Conservation (phyloP, 2,113 vertebrate genomes). For the Microcebus lehilahytsara region DNA sequence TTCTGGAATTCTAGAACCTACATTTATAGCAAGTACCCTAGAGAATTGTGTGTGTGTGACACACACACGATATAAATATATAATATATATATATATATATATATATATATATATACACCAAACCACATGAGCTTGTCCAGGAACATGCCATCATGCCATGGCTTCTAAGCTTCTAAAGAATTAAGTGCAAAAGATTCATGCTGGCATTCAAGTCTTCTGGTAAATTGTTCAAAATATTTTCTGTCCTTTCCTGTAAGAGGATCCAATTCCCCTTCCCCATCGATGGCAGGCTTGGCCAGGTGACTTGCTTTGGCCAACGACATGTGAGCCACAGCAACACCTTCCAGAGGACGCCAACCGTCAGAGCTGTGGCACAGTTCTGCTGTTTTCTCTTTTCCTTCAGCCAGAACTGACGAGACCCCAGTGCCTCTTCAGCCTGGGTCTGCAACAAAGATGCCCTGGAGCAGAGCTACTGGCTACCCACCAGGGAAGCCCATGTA, state of each 20-base stretch:
- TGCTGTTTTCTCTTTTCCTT: neutral
- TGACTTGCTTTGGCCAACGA: neutral
- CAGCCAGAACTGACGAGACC: neutral
- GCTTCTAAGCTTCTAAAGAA: neutral
- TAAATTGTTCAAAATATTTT: constrained; percentile 14
- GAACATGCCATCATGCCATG: neutral
- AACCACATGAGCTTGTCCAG: neutral
- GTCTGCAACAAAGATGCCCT: neutral
- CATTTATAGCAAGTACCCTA: neutral
- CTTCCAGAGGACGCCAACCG: neutral
- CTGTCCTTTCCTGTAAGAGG: neutral
- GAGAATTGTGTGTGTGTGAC: neutral
- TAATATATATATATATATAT: neutral
- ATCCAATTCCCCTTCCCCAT: neutral
- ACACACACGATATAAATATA: neutral
- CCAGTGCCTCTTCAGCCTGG: neutral
- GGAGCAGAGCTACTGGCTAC: neutral
- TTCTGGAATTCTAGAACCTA: neutral
- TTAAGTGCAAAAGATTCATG: neutral
- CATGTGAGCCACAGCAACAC: neutral
- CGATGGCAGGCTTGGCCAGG: neutral
- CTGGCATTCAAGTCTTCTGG: neutral
- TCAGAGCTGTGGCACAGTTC: too few species aligned
- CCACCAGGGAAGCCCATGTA: neutral
- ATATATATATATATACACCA: neutral